phyloP scores from a whole-genome alignment of 2,797 vertebrate species.

The Accipiter superciliosus region DNA sequence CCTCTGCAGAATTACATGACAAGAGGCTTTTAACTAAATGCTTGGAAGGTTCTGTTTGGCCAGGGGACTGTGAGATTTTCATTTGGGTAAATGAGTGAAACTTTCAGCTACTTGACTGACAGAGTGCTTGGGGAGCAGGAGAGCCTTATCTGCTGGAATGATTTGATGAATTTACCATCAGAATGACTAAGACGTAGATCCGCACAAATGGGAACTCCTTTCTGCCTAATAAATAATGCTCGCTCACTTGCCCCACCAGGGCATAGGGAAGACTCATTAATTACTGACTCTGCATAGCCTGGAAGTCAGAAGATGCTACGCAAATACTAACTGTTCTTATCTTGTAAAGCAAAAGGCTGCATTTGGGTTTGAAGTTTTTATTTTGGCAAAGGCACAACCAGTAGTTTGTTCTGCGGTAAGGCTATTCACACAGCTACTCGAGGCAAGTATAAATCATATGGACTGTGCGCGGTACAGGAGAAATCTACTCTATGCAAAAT shows the following conservation, averaged over 20 bases:
- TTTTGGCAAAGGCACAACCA: neutral
- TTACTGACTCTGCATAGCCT: neutral
- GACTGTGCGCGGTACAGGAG: neutral
- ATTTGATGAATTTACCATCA: constrained; percentile 20
- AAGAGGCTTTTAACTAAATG: neutral
- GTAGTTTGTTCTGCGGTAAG: neutral
- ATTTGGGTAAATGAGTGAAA: neutral
- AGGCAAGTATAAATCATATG: neutral
- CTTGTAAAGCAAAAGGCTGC: neutral
- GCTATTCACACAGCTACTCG: neutral
- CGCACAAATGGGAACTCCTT: neutral
- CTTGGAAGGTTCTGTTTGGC: neutral
- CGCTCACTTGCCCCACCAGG: neutral
- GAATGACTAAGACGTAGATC: neutral
- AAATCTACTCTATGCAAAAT: constrained; percentile 51
- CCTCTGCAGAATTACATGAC: neutral
- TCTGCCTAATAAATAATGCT: constrained; percentile 25
- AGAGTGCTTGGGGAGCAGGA: neutral
- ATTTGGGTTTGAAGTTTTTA: neutral
- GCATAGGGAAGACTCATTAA: neutral
- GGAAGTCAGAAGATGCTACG: neutral
- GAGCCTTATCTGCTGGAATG: neutral
- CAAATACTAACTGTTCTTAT: neutral
- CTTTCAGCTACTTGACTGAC: neutral
- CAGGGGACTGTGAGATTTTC: neutral